Evolutionary conservation across 2,113 vertebrate genomes (phyloP).

Genomic region (Thinocorus orbignyianus): DNA sequence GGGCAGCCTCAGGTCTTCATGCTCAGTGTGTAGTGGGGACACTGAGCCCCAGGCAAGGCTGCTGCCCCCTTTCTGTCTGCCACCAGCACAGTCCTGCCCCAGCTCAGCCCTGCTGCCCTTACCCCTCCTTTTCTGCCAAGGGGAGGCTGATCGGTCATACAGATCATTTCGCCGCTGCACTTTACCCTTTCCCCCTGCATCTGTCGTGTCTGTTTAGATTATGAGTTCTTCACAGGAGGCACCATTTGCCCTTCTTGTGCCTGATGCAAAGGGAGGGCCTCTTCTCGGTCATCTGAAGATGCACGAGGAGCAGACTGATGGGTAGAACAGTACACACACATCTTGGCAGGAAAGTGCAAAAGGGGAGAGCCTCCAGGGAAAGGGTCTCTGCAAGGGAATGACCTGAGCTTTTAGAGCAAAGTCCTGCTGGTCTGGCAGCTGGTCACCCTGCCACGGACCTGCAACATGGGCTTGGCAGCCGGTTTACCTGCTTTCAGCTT

Average conservation of each 20-base stretch:
- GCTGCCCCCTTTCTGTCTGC: background rate
- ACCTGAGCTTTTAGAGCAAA: background rate
- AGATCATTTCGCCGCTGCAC: background rate
- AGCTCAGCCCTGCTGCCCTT: background rate
- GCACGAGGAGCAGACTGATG: background rate
- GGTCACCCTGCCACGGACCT: background rate
- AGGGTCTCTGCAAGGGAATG: background rate
- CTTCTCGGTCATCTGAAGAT: background rate
- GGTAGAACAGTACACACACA: background rate
- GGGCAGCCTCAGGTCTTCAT: background rate
- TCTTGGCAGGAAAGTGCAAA: background rate
- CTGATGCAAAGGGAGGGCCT: background rate
- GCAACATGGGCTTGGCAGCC: background rate
- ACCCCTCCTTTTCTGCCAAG: background rate
- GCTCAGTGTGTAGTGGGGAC: background rate
- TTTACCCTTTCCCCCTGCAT: background rate
- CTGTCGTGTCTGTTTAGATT: background rate
- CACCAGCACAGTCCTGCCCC: background rate
- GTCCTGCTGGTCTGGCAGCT: background rate
- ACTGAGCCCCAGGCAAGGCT: background rate
- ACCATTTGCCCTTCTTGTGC: background rate
- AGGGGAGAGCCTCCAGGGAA: background rate
- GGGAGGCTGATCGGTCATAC: background rate
- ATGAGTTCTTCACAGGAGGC: background rate
- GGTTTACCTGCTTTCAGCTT: background rate